Conservation (phyloP, 35 echinoderm and acorn worm genomes). For the Hemicentrotus pulcherrimus region DNA sequence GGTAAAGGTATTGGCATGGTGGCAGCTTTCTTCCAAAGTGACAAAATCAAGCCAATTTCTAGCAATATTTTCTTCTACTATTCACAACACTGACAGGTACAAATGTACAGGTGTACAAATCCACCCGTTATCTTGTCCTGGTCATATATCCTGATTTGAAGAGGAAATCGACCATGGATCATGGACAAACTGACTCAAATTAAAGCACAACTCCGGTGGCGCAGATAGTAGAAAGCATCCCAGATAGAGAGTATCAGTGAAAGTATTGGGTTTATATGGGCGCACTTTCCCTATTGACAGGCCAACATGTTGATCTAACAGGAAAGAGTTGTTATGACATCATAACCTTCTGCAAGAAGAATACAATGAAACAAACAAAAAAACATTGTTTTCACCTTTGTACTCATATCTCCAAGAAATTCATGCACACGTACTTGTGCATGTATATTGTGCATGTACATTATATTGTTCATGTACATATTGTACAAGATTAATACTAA, state of each 20-base stretch:
- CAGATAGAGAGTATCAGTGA: neutral
- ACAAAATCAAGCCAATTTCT: neutral
- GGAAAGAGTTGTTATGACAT: neutral
- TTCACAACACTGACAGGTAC: neutral
- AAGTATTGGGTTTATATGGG: neutral
- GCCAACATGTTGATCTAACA: neutral
- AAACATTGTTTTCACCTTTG: neutral
- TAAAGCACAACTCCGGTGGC: neutral
- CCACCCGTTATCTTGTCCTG: neutral
- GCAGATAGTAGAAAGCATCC: neutral
- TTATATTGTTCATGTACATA: neutral
- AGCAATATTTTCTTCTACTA: neutral
- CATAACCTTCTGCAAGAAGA: neutral
- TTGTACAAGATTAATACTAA: neutral
- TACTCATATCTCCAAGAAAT: neutral
- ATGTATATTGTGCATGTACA: too few species aligned
- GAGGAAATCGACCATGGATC: neutral
- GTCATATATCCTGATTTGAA: neutral
- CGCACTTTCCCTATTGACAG: neutral
- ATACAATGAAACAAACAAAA: neutral
- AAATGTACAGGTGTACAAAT: neutral
- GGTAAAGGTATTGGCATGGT: neutral
- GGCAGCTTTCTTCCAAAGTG: neutral
- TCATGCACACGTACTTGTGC: too few species aligned
- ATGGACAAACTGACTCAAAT: neutral